Base-by-base conservation (phyloP, 2,797 vertebrate genomes). In the Halcyon smyrnensis region DNA sequence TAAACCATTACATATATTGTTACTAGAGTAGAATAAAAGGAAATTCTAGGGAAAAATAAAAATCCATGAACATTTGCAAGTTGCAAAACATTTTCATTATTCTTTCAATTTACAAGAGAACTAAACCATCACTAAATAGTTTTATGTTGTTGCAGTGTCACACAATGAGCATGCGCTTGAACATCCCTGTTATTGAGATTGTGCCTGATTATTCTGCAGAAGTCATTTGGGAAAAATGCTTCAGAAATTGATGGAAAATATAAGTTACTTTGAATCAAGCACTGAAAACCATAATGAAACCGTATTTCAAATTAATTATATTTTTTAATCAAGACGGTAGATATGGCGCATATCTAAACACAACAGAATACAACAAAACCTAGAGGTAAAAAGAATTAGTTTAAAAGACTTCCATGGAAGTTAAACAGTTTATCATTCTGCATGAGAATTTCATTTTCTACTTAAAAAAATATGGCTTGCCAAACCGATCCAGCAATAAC, bases 291-390 rank as follows among this genome's bases (percentile, higher is more conserved):
- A 87, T 76, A 85, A 96, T 78, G 78, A 71, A 95, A 76, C 32
- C 24, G 36, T 77, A 93, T 90, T 95, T 92, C 69, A 90, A 95
- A 93, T 85, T 94, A 95, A 94, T 87, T 94, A n/a, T 41, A 37
- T 21, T 82, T 90, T 96, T 94, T 93, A 93, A 78, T 75, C 10
- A 19, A 56, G 85, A 67, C 2, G 28, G 11, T 5, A 12, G 50
- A 53, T 65, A 48, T 8, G 51, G 74, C 30, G 53, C 32, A 89
- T 59, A 67, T 50, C 46, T 74, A 90, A 97, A 96, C 41, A 78
- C 50, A 62, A 45, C 8, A 4, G 84, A 93, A 79, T 20, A 17
- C 12, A 93, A 82, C 62, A 54, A 76, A 80, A 87, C 53, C 48
- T 41, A 39, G 94, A 92, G 90, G 21, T 15, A 23, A 67, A 90